phyloP scores from a whole-genome alignment of 2,113 vertebrate genomes.

The Triplophysa tibetana region DNA sequence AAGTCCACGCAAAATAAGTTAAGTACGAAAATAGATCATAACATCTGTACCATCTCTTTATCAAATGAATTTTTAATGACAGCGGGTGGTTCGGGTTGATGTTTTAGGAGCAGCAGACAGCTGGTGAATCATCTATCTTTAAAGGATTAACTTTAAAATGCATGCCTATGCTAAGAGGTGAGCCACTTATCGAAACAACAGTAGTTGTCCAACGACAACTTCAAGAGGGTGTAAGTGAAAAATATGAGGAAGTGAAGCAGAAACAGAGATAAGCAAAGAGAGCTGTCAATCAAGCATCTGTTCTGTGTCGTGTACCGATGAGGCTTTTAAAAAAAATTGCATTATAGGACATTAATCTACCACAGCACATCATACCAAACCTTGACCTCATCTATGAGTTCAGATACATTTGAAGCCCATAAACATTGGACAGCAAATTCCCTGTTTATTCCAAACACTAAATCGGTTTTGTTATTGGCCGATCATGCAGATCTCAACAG shows the following conservation, averaged over 20 bases:
- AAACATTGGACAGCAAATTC: background rate
- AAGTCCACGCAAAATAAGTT: too few relatives aligned
- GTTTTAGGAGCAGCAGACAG: constrained; percentile 10
- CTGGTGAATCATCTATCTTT: constrained; percentile 15
- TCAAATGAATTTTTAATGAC: background rate
- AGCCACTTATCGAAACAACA: constrained; percentile 11
- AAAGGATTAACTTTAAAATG: background rate
- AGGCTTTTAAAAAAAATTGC: background rate
- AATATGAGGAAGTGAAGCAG: background rate
- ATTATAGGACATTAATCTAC: background rate
- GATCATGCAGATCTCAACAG: too few relatives aligned
- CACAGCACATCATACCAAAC: background rate
- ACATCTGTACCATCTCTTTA: background rate
- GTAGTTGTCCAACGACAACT: background rate
- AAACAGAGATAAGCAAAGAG: background rate
- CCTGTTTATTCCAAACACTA: background rate
- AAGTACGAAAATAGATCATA: too few relatives aligned
- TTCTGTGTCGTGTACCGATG: background rate
- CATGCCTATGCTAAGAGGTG: constrained; percentile 7
- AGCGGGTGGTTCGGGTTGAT: background rate
- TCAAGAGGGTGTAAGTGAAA: background rate
- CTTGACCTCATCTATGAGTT: background rate
- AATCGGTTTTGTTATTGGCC: background rate
- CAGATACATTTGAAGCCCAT: too few relatives aligned
- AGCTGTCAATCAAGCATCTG: background rate